Percentiles rank a stretch among this genome's conserved stretches.
phyloP scores from a whole-genome alignment of 2,888 invertebrate genomes.

The Eilema depressum region DNA sequence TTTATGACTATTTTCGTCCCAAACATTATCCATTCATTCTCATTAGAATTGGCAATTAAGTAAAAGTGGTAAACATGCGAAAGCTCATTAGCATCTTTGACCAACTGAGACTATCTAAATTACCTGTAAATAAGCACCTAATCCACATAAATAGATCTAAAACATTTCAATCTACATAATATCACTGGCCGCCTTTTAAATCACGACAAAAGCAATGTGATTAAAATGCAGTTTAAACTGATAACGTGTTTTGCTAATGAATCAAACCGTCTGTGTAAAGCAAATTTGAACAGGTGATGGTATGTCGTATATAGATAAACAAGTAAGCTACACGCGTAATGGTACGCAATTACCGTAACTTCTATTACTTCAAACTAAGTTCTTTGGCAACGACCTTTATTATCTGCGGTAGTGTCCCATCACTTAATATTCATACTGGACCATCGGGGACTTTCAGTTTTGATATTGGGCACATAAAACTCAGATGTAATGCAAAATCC shows the following conservation, averaged over 20 bases:
- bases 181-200: too few species aligned
- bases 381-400: too few species aligned
- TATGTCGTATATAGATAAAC: background rate
- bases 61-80: slow-evolving; percentile 16
- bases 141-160: slow-evolving; percentile 29
- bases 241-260: slow-evolving; percentile 6
- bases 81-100: slow-evolving; percentile 29
- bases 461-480: too few species aligned
- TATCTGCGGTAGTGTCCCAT: too few species aligned
- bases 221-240: background rate
- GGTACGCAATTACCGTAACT: too few species aligned
- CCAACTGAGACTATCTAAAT: slow-evolving; percentile 35
- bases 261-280: background rate
- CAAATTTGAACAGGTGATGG: background rate
- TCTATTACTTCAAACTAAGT: too few species aligned
- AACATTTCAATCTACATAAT: too few species aligned
- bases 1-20: background rate
- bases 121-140: slow-evolving; percentile 25
- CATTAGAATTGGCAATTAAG: slow-evolving; percentile 28
- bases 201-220: background rate
- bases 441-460: too few species aligned
- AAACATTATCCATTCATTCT: slow-evolving; percentile 18
- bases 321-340: background rate
- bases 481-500: too few species aligned
- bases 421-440: too few species aligned